Conservation (phyloP, 2,797 vertebrate species). For the Yasuhikotakia modesta region DNA sequence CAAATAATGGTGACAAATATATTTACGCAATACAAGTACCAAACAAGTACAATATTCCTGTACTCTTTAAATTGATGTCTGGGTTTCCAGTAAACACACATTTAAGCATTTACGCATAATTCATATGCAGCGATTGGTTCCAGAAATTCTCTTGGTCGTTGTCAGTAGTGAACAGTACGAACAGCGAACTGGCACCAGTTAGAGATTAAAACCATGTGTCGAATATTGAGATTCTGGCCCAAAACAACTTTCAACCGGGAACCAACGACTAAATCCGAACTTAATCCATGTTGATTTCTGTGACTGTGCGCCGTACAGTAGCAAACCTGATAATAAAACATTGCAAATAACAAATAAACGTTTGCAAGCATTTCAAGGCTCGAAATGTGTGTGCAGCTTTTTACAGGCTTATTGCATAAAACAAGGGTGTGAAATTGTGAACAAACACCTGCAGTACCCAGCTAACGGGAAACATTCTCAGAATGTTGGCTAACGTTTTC, state of each 20-base stretch:
- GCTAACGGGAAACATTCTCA: too few species aligned
- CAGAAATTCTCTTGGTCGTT: constrained; percentile 37
- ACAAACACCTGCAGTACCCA: not conserved
- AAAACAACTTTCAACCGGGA: constrained; percentile 24
- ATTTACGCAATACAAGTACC: constrained; percentile 46
- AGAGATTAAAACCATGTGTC: not conserved
- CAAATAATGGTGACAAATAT: constrained; percentile 73
- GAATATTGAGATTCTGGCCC: constrained; percentile 28
- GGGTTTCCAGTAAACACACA: not conserved
- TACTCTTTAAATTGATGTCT: not conserved
- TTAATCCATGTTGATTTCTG: not conserved
- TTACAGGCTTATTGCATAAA: constrained; percentile 39
- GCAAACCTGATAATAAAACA: not conserved
- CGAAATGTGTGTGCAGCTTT: not conserved
- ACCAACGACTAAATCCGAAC: not conserved
- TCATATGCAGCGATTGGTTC: constrained; percentile 38
- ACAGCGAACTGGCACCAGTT: constrained; percentile 27
- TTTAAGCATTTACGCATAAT: constrained; percentile 41
- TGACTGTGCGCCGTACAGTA: not conserved
- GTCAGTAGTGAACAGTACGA: constrained; percentile 29
- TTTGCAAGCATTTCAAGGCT: not conserved
- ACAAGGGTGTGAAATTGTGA: not conserved
- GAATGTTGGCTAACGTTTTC: too few species aligned
- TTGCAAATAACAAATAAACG: constrained; percentile 14
- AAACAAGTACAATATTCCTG: too few species aligned